These are phyloP conservation scores for Eupithecia subumbrata DNA, from an alignment of 2,888 invertebrate genomes.

Conservation along the genomic window DNA sequence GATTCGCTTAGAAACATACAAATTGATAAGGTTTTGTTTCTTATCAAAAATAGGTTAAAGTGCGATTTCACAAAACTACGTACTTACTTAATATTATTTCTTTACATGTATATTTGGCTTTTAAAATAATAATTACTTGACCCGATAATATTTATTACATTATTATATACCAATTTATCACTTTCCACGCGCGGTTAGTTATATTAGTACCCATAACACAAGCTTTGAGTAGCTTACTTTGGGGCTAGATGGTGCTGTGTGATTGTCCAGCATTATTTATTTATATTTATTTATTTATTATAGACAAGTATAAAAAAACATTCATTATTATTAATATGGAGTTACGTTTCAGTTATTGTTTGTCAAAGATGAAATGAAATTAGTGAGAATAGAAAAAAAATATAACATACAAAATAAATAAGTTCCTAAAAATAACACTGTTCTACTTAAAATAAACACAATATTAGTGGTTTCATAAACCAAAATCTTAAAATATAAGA, in stretches of 20 bases:
- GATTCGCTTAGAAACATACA: not conserved
- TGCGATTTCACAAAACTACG: not conserved
- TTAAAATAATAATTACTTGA: not conserved
- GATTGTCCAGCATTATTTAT: too few relatives aligned
- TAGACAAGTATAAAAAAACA: too few relatives aligned
- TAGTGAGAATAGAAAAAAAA: too few relatives aligned
- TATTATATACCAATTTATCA: not conserved
- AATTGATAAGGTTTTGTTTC: not conserved
- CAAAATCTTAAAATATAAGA: not conserved
- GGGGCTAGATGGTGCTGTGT: too few relatives aligned
- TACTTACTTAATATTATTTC: not conserved
- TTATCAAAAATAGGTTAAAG: not conserved
- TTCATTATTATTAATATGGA: too few relatives aligned
- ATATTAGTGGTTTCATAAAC: not conserved
- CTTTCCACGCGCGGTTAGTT: not conserved
- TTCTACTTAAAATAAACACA: not conserved
- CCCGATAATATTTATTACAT: not conserved
- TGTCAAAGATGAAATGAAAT: too few relatives aligned
- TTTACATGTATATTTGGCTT: not conserved
- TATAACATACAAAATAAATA: not conserved
- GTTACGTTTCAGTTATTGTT: too few relatives aligned
- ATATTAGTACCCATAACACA: too few relatives aligned
- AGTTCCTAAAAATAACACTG: not conserved
- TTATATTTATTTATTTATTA: too few relatives aligned
- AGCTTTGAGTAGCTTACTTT: too few relatives aligned